These are phyloP conservation scores for Nomada lathburiana DNA, from an alignment of 2,888 invertebrate genomes.

Conservation along the genomic window DNA sequence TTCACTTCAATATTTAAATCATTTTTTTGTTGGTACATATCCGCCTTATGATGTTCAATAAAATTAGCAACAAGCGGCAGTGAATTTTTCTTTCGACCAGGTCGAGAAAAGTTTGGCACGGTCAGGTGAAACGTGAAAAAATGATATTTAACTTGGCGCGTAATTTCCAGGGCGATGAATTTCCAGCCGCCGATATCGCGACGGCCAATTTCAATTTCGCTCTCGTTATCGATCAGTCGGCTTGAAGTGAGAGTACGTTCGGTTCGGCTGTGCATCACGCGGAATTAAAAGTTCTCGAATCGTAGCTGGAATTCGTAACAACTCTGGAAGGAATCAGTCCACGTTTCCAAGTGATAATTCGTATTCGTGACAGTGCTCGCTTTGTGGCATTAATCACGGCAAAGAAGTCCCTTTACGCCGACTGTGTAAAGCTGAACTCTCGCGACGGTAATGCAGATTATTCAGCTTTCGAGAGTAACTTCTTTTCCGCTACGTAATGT, in stretches of 20 bases:
- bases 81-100: too few relatives aligned
- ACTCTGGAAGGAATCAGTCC: slow-evolving; percentile 23
- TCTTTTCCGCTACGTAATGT: background rate
- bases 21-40: too few relatives aligned
- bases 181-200: slow-evolving; percentile 40
- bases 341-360: slow-evolving; percentile 16
- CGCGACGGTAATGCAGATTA: background rate
- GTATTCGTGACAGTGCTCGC: slow-evolving; percentile 5
- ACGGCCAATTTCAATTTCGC: slow-evolving; percentile 68
- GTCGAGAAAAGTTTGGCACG: background rate
- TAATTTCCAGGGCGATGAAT: slow-evolving; percentile 33
- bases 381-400: background rate
- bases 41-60: too few relatives aligned
- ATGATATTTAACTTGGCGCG: slow-evolving; percentile 40
- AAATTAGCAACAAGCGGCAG: too few relatives aligned
- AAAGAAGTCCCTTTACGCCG: background rate
- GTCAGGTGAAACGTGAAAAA: slow-evolving; percentile 25
- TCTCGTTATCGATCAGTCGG: slow-evolving; percentile 67
- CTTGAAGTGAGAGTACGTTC: slow-evolving; percentile 58
- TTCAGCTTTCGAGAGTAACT: background rate
- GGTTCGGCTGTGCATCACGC: slow-evolving; percentile 51
- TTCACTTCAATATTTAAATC: too few relatives aligned
- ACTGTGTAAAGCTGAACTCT: background rate
- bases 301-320: slow-evolving; percentile 58
- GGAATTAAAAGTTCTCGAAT: slow-evolving; percentile 68